Conservation (phyloP, 2,113 vertebrate genomes). For the Pitta sordida region DNA sequence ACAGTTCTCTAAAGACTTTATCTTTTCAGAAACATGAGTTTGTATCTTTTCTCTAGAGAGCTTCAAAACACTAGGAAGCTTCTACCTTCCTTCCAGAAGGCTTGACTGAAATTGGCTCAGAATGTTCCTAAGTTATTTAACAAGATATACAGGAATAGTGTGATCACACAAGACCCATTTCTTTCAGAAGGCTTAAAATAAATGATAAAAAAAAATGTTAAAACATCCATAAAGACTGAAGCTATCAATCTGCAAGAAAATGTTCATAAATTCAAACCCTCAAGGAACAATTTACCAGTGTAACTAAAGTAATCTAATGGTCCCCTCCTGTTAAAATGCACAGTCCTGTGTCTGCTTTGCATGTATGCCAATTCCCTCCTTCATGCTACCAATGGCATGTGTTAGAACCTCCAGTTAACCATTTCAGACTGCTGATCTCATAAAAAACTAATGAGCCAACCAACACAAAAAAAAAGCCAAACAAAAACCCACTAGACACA, state of each 20-base stretch:
- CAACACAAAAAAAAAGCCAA: background rate
- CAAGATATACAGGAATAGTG: background rate
- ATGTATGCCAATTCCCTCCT: background rate
- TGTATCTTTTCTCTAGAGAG: background rate
- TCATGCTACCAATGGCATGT: background rate
- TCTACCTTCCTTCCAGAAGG: background rate
- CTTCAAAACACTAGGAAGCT: background rate
- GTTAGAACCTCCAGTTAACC: background rate
- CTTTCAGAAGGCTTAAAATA: background rate
- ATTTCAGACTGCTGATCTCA: background rate
- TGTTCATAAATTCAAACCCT: background rate
- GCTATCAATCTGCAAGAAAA: fast-evolving
- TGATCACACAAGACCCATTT: background rate
- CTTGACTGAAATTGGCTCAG: background rate
- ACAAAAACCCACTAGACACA: background rate
- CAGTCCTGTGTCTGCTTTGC: background rate
- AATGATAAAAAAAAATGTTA: background rate
- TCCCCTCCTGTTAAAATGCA: background rate
- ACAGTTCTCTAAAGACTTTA: background rate
- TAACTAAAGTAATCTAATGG: background rate
- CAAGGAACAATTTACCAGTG: background rate
- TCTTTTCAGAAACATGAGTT: background rate
- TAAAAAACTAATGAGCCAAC: background rate
- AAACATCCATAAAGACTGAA: background rate
- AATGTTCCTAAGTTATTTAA: background rate